Base-by-base conservation (phyloP, 2,888 invertebrate genomes). In the Nycteola revayana region DNA sequence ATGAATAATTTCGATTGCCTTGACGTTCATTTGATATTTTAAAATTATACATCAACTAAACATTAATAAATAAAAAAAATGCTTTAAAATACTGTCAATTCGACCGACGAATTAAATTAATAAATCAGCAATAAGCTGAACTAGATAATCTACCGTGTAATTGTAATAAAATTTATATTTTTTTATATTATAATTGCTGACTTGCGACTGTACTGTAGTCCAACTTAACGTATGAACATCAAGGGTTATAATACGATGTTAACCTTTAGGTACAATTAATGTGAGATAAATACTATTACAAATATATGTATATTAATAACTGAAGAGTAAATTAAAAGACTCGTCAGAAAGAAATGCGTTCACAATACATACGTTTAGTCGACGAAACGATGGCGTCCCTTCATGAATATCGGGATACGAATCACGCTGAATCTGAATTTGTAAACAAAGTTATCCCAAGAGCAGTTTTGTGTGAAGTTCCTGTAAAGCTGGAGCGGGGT, bases 401-500 rank as follows among this genome's bases (percentile, higher is more conserved):
- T 14, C 14, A 2, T 2, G 14, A 14, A 3, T 3, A 14, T 5
- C 14, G 2, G 2, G 14, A 14, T 3, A 14, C 14, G 14, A 14
- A 3, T 3, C 3, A 2, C 5, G 7, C n/a, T 21, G 33, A 37
- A 39, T 28, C 42, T 32, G 25, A 36, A 44, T 36, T 49, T 45
- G 28, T 60, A 51, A 28, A 42, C 21, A 6, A 50, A 32, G 30
- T 58, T 30, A 28, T 56, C 41, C 65, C 66, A 78, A 37, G 50
- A 43, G 32, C 64, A 59, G 25, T 64, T 54, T 42, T 62, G 59
- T 10, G 74, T 61, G 50, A 74, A 69, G 25, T 60, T 44, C 18
- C 55, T 45, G 50, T 59, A 70, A 27, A 78, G 47, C 8, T 49
- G 36, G 18, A 46, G 37, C n/a, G 77, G 75, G 49, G 67, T 57